Evolutionary conservation across 1,140 invertebrate species (phyloP).

Genomic region (Chelonus insularis): DNA sequence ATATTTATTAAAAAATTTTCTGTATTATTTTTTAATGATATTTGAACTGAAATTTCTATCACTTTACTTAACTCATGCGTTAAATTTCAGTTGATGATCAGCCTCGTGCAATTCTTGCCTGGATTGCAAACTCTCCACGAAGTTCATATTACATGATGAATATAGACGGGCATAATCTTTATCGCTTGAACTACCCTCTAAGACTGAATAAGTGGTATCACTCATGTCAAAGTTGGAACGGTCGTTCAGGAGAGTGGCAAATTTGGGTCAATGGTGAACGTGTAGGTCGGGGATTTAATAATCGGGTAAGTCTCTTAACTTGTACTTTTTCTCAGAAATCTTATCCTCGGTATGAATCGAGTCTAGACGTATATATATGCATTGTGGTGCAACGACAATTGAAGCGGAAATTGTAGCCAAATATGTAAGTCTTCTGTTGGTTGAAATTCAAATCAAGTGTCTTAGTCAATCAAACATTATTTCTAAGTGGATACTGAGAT

Average conservation of each 20-base stretch:
- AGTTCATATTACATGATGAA: conserved; percentile 80
- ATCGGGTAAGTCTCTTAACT: conserved; percentile 65
- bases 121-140: conserved; percentile 76
- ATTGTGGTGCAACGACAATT: background rate
- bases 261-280: conserved; percentile 82
- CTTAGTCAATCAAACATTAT: too few species aligned
- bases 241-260: conserved; percentile 83
- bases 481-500: background rate
- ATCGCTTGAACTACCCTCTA: conserved; percentile 79
- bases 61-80: too few species aligned
- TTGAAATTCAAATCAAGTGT: background rate
- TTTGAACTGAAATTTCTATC: too few species aligned
- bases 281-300: conserved; percentile 80
- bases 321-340: background rate
- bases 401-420: background rate
- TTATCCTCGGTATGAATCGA: too few species aligned
- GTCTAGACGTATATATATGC: too few species aligned
- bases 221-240: conserved; percentile 83
- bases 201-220: conserved; percentile 82
- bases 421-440: background rate
- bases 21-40: too few species aligned
- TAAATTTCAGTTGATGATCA: conserved; percentile 67
- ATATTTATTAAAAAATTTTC: too few species aligned
- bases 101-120: conserved; percentile 71
- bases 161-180: conserved; percentile 78